Evolutionary conservation across 2,888 invertebrate species (phyloP), one percentile per base, ranked within the genome.

Genomic region (Eumerus sabulonum): DNA sequence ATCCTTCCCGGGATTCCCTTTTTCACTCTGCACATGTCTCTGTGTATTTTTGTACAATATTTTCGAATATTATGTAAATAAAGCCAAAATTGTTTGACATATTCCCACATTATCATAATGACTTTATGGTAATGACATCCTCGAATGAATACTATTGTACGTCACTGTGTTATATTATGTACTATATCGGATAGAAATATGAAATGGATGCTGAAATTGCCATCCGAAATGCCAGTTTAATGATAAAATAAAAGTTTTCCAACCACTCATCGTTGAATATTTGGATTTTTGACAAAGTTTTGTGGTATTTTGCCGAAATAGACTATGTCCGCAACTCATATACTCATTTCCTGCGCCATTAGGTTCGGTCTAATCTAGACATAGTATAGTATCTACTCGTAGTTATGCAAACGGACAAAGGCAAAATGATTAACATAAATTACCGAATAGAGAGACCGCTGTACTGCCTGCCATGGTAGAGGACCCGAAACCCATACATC

Each of bases 101-200:
- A 74, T 79, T 79, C 74, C 50, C 45, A 74, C 74, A 79, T 79
- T 79, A 79, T 74, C 74, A 79, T 74, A 79, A 79, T 79, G 74
- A 79, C 79, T 74, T 79, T 79, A 79, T 79, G 79, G 68, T 79
- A 79, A 79, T 70, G 74, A 74, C 74, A 79, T 79, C 74, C 79
- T 68, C 57, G 63, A 50, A 63, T 35, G 66, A 60, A 60, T 50
- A 54, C 44, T 56, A n/a, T n/a, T n/a, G 12, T 9, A 38, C 13
- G 50, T 11, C n/a, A 18, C 27, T 12, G 42, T 47, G 47, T 11
- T 35, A 19, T 9, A 40, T 36, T 62, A 56, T 67, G 44, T 40
- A 9, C n/a, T 72, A 50, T 44, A 66, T 16, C 35, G 18, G 18
- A 50, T 44, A 47, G 47, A 7, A 17, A 47, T 19, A 45, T 27